A percentile compares a stretch with the other conserved stretches of the same genome.
phyloP scores from a whole-genome alignment of 2,888 invertebrate species.

The Heliconius charithonia region DNA sequence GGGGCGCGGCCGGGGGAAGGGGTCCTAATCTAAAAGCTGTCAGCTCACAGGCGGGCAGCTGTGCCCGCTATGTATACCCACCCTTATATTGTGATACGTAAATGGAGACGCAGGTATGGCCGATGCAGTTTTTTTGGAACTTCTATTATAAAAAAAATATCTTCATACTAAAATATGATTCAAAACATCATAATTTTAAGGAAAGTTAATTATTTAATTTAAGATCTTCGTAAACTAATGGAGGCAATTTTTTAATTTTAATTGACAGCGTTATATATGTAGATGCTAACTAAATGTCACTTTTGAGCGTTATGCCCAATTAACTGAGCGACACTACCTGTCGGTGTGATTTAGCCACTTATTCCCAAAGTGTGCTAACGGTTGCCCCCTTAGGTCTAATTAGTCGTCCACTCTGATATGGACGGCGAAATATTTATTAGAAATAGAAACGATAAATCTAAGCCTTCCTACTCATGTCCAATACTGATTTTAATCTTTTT shows the following conservation, averaged over 20 bases:
- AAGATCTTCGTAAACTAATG: constrained; percentile 21
- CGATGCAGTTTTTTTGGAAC: constrained; percentile 32
- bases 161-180: background rate
- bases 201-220: constrained; percentile 21
- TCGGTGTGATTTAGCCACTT: constrained; percentile 66
- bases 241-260: constrained; percentile 54
- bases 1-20: constrained; percentile 62
- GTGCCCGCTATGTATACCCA: constrained; percentile 66
- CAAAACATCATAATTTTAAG: background rate
- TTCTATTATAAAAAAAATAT: background rate
- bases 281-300: constrained; percentile 48
- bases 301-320: constrained; percentile 63
- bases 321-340: constrained; percentile 63
- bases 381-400: constrained; percentile 67
- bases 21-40: constrained; percentile 82
- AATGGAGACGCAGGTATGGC: constrained; percentile 49
- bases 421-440: constrained; percentile 68
- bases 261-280: constrained; percentile 55
- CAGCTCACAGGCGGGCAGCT: constrained; percentile 77
- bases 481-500: constrained; percentile 76
- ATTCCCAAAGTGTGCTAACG: constrained; percentile 54
- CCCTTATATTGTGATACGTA: constrained; percentile 60
- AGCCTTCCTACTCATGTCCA: constrained; percentile 70
- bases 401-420: constrained; percentile 67
- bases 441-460: constrained; percentile 74